A percentile compares a stretch with the other conserved stretches of the same genome.
phyloP scores from a whole-genome alignment of 2,888 invertebrate species.

The Megastigmus dorsalis region DNA sequence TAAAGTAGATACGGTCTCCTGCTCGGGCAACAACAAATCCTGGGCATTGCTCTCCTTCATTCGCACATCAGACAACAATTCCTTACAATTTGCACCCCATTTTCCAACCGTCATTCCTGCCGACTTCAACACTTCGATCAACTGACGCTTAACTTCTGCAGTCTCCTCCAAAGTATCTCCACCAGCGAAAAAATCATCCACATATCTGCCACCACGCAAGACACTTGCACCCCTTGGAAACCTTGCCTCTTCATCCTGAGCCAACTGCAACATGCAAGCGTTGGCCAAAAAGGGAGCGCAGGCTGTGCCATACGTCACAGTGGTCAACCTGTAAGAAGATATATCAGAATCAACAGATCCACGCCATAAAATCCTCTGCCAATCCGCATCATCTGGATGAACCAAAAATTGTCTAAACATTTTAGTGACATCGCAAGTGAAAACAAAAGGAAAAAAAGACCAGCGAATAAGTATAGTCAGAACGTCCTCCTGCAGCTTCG shows the following conservation, averaged over 20 bases:
- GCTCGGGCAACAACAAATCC: not conserved
- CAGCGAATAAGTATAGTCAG: constrained; percentile 6
- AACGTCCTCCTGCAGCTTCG: constrained; percentile 10
- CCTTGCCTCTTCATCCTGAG: not conserved
- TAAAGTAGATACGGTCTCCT: not conserved
- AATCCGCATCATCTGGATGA: not conserved
- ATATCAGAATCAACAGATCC: not conserved
- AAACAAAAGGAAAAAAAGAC: constrained; percentile 22
- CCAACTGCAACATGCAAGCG: constrained; percentile 2
- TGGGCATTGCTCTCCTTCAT: no score
- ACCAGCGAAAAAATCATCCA: not conserved
- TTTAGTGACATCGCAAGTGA: constrained; percentile 19
- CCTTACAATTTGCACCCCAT: not conserved
- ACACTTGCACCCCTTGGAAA: not conserved
- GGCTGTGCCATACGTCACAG: constrained; percentile 44
- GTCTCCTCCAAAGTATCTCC: not conserved
- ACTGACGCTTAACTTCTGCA: not conserved
- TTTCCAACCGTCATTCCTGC: not conserved
- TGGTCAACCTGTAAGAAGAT: not conserved
- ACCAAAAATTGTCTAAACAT: constrained; percentile 11
- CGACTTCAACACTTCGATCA: not conserved
- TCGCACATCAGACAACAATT: not conserved
- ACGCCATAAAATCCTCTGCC: constrained; percentile 1
- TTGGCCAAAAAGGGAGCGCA: constrained; percentile 56
- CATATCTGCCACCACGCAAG: not conserved